These are phyloP conservation scores for Neomonachus schauinslandi DNA, from an alignment of 2,113 vertebrate species.

Conservation along the genomic window DNA sequence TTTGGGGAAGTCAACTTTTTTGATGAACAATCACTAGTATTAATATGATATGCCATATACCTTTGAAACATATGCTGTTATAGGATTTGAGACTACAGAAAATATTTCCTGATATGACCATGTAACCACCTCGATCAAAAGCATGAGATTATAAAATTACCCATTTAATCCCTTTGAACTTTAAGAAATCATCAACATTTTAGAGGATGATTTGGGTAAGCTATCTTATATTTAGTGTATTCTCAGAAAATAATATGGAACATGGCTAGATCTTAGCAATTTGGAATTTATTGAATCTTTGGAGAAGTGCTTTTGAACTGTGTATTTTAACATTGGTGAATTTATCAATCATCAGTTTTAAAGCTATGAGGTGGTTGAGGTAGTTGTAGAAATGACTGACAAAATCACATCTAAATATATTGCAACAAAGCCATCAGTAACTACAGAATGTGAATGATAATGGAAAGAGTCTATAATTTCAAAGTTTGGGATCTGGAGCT, in stretches of 20 bases:
- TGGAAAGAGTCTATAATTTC: not conserved
- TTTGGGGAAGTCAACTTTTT: not conserved
- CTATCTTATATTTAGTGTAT: not conserved
- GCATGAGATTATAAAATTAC: not conserved
- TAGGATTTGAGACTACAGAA: not conserved
- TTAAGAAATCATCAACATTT: not conserved
- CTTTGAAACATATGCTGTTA: not conserved
- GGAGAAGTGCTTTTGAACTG: not conserved
- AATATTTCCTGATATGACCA: not conserved
- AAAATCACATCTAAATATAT: not conserved
- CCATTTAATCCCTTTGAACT: not conserved
- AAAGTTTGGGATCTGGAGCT: not conserved
- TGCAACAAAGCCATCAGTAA: not conserved
- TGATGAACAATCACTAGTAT: not conserved
- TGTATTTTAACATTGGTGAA: not conserved
- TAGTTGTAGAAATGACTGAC: not conserved
- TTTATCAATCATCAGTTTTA: slow-evolving; percentile 36
- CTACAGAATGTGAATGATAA: not conserved
- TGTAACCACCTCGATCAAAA: not conserved
- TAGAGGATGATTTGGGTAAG: not conserved
- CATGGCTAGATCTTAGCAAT: not conserved
- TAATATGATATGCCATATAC: not conserved
- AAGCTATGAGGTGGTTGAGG: not conserved
- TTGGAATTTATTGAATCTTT: not conserved
- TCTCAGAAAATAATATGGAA: slow-evolving; percentile 24